Percentiles rank a stretch among this genome's conserved stretches.
Conservation (phyloP, 2,888 invertebrate genomes). For the Drosophila nigricruria region DNA sequence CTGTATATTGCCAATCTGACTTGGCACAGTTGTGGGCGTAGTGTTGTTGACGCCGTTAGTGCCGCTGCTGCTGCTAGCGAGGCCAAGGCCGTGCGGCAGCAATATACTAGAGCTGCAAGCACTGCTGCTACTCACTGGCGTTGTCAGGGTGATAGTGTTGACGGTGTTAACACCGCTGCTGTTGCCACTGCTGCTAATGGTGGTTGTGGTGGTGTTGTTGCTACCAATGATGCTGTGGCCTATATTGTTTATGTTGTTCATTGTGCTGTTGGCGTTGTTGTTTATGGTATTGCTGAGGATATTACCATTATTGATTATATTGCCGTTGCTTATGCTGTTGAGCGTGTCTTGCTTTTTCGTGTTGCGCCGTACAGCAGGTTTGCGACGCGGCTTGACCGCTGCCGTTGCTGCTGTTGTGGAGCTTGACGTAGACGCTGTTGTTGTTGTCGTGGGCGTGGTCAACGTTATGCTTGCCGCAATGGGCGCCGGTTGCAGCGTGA, state of each 20-base stretch:
- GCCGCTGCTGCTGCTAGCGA: conserved; percentile 24
- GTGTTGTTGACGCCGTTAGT: conserved; percentile 13
- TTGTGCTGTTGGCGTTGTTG: conserved; percentile 13
- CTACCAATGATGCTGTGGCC: conserved; percentile 55
- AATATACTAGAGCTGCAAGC: conserved; percentile 44
- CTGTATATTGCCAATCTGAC: conserved; percentile 86
- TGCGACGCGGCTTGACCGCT: conserved; percentile 83
- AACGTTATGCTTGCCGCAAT: conserved; percentile 54
- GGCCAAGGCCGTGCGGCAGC: conserved; percentile 55
- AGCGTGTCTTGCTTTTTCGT: conserved; percentile 82
- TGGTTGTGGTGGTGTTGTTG: conserved; percentile 30
- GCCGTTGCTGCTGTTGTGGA: conserved; percentile 76
- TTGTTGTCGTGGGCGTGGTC: conserved; percentile 41
- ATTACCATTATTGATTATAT: conserved; percentile 18
- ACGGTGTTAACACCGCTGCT: conserved; percentile 34
- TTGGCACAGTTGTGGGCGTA: conserved; percentile 83
- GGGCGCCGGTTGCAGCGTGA: conserved; percentile 59
- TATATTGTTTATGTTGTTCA: conserved; percentile 21
- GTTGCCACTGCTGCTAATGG: conserved; percentile 32
- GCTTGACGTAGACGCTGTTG: conserved; percentile 2
- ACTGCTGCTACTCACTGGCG: conserved; percentile 57
- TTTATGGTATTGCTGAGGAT: conserved; percentile 51
- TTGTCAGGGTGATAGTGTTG: conserved; percentile 52
- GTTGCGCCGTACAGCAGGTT: conserved; percentile 83
- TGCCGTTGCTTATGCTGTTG: conserved; percentile 26